Conservation (phyloP, 2,888 invertebrate genomes). For the Perdita meconis region DNA sequence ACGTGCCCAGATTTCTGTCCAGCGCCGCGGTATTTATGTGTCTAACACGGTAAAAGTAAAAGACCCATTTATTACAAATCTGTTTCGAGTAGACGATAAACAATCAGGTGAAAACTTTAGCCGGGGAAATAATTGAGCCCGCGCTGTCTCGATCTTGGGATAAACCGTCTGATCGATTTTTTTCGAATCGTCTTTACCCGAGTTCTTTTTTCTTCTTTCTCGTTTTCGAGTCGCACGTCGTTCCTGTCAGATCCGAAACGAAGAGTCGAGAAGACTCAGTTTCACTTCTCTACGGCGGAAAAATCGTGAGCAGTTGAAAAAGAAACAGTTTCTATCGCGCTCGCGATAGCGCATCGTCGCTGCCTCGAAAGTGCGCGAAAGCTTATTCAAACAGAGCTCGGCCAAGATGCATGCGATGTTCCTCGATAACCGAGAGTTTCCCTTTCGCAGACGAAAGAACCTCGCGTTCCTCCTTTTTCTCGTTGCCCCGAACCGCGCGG, state of each 20-base stretch:
- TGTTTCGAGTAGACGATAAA: constrained; percentile 42
- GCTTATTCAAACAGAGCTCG: constrained; percentile 31
- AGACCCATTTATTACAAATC: constrained; percentile 56
- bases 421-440: constrained; percentile 61
- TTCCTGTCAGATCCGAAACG: neutral
- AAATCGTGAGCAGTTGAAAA: neutral
- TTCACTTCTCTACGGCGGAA: constrained; percentile 19
- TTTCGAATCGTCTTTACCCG: neutral
- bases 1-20: constrained; percentile 57
- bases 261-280: neutral
- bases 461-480: constrained; percentile 58
- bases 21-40: constrained; percentile 34
- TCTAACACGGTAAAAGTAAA: constrained; percentile 48
- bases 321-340: constrained; percentile 20
- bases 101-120: constrained; percentile 42
- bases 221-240: neutral
- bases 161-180: neutral
- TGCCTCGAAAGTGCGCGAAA: constrained; percentile 13
- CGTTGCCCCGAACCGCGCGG: constrained; percentile 24
- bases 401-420: constrained; percentile 29
- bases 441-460: constrained; percentile 69
- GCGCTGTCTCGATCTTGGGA: constrained; percentile 14
- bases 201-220: neutral
- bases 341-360: constrained; percentile 10
- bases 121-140: constrained; percentile 32